Conservation (phyloP, 2,797 vertebrate species). For the Pseudopleuronectes americanus region DNA sequence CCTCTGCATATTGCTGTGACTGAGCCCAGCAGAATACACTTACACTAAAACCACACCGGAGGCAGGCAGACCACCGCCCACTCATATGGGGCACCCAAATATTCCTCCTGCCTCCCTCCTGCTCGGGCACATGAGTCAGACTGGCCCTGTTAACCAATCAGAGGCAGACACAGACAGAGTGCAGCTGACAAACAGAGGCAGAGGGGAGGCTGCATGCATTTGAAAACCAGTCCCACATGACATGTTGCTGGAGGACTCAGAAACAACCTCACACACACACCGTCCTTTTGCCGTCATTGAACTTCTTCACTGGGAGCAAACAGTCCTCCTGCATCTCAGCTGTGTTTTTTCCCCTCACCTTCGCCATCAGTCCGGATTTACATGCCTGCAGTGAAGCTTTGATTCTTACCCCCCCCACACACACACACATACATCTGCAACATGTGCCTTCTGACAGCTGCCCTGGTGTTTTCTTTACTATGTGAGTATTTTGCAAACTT, state of each 20-base stretch:
- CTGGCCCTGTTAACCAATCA: conserved; percentile 62
- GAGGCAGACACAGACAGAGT: conserved; percentile 32
- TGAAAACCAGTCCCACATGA: conserved; percentile 42
- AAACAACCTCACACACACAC: conserved; percentile 22
- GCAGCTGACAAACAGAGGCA: conserved; percentile 36
- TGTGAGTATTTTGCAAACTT: conserved; percentile 75
- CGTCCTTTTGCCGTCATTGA: background rate
- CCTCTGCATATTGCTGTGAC: accelerated
- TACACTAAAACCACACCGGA: background rate
- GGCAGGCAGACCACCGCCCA: background rate
- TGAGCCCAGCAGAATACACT: background rate
- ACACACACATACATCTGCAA: conserved; percentile 49
- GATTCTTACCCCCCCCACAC: background rate
- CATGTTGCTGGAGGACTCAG: conserved; percentile 22
- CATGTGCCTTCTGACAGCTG: conserved; percentile 70
- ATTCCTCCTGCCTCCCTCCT: conserved; percentile 29
- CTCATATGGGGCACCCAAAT: conserved; percentile 14
- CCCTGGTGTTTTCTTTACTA: conserved; percentile 65
- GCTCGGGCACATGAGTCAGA: conserved; percentile 1
- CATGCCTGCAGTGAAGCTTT: background rate
- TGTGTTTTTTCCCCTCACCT: background rate
- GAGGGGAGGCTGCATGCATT: conserved; percentile 33
- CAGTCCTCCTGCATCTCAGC: background rate
- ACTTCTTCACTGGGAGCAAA: background rate
- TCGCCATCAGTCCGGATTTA: background rate